Percentiles rank a stretch among this genome's conserved stretches.
phyloP scores from a whole-genome alignment of 2,888 invertebrate genomes.

The Zhuqinia jingwanae region DNA sequence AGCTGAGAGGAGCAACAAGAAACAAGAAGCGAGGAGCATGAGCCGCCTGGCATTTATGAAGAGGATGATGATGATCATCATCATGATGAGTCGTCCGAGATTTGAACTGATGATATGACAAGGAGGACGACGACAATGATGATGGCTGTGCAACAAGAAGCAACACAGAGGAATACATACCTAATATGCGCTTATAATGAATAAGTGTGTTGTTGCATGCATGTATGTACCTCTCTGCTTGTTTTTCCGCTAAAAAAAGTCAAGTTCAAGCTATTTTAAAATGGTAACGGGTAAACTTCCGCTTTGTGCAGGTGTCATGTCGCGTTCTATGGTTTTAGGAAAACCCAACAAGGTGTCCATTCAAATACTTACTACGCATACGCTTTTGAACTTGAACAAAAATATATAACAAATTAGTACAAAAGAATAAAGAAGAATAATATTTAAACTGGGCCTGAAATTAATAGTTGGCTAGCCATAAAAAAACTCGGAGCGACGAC shows the following conservation, averaged over 20 bases:
- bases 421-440: too few relatives aligned
- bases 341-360: constrained; percentile 17
- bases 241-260: too few relatives aligned
- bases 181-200: too few relatives aligned
- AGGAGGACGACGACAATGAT: constrained; percentile 28
- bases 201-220: too few relatives aligned
- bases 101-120: constrained; percentile 41
- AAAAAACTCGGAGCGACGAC: too few relatives aligned
- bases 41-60: not conserved
- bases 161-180: not conserved
- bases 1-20: constrained; percentile 16
- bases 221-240: too few relatives aligned
- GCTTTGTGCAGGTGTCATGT: not conserved
- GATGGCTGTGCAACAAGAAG: not conserved
- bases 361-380: too few relatives aligned
- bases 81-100: constrained; percentile 17
- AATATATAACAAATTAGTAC: too few relatives aligned
- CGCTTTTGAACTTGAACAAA: too few relatives aligned
- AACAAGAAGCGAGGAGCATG: not conserved
- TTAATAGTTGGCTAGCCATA: too few relatives aligned
- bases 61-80: not conserved
- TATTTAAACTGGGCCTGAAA: too few relatives aligned
- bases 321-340: not conserved
- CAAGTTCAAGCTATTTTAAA: constrained; percentile 51
- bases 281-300: constrained; percentile 67